These are phyloP conservation scores for Paraescarpia echinospica DNA, from an alignment of 1,140 invertebrate species.

Conservation along the genomic window DNA sequence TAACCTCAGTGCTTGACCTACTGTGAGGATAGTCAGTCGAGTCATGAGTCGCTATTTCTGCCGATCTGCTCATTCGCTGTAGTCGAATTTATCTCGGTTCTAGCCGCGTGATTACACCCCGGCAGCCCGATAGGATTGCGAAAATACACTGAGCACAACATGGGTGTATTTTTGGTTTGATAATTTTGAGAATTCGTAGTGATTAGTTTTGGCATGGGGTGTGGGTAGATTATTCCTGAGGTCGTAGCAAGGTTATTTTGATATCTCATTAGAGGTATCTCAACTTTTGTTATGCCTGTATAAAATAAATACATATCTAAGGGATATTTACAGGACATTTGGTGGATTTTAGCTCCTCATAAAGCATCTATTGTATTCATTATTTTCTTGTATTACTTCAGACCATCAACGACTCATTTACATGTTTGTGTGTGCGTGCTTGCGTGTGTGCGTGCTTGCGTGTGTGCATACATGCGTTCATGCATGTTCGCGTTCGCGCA, in stretches of 20 bases:
- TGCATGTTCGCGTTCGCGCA: no score
- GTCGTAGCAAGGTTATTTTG: neutral
- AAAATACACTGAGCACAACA: neutral
- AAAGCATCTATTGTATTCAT: no score
- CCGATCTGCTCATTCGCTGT: neutral
- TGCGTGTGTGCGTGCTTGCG: no score
- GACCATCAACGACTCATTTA: no score
- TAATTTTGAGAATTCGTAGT: neutral
- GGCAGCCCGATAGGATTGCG: neutral
- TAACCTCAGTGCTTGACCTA: neutral
- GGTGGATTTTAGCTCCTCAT: no score
- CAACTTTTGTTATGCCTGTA: no score
- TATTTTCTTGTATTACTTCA: no score
- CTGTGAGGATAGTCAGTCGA: neutral
- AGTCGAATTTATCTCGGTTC: neutral
- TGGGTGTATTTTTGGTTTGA: neutral
- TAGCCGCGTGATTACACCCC: neutral
- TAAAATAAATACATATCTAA: no score
- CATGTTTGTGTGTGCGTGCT: no score
- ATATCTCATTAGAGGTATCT: no score
- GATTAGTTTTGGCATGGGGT: neutral
- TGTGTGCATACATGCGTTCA: no score
- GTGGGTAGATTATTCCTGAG: neutral
- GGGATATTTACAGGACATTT: no score
- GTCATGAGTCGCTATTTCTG: neutral